Evolutionary conservation across 2,888 invertebrate genomes (phyloP).

Genomic region (Nephrotoma guestfalica): DNA sequence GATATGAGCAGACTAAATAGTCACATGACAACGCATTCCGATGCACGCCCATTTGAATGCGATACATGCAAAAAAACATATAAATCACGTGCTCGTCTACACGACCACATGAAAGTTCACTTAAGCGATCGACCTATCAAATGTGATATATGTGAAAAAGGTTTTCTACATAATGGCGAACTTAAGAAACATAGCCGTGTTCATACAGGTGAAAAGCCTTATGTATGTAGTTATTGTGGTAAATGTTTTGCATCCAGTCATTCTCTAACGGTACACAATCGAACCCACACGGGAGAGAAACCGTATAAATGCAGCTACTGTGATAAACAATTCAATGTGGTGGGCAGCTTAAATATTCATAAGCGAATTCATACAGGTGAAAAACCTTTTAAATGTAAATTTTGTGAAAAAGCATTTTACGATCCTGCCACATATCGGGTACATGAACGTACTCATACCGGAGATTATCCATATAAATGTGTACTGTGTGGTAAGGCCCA

Average conservation of each 20-base stretch:
- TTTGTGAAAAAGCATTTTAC: conserved; percentile 1
- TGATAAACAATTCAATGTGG: conserved; percentile 1
- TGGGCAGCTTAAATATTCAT: not conserved
- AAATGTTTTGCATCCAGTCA: not conserved
- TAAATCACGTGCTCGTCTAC: not conserved
- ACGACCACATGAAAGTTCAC: not conserved
- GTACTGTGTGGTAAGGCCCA: not conserved
- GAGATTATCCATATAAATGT: conserved; percentile 2
- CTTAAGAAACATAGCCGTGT: not conserved
- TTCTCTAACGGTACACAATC: not conserved
- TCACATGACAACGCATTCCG: conserved; percentile 1
- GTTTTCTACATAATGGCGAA: not conserved
- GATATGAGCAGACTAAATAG: not conserved
- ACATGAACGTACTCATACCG: not conserved
- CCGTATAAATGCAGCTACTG: not conserved
- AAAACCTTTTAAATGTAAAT: not conserved
- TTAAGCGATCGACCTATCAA: not conserved
- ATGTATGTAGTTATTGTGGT: conserved; percentile 2
- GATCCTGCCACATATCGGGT: not conserved
- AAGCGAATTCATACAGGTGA: not conserved
- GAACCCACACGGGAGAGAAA: not conserved
- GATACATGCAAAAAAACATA: not conserved
- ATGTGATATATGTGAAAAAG: conserved; percentile 3
- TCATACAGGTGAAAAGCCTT: not conserved
- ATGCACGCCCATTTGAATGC: not conserved